Evolutionary conservation across 2,797 vertebrate genomes (phyloP).

Genomic region (Pseudochirops corinnae): DNA sequence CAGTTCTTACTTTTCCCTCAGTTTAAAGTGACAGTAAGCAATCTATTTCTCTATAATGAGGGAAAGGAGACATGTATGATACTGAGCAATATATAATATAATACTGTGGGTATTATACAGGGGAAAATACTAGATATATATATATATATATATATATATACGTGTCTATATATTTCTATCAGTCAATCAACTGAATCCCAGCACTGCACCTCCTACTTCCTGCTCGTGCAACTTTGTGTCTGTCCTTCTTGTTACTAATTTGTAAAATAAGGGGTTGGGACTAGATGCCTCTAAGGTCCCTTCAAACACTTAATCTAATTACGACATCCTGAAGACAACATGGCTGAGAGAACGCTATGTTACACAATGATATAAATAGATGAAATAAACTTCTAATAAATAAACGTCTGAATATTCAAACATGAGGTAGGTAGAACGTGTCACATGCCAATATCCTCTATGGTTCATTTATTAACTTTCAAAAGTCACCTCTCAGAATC

Average conservation of each 20-base stretch:
- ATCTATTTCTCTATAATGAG: background rate
- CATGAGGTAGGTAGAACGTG: background rate
- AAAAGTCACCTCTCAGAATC: constrained; percentile 92
- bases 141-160: no score
- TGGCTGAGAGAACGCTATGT: background rate
- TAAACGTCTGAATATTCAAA: background rate
- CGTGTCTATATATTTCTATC: background rate
- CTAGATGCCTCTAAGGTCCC: background rate
- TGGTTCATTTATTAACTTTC: accelerated
- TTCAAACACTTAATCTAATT: background rate
- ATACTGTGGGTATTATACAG: background rate
- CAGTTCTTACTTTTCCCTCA: background rate
- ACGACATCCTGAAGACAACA: background rate
- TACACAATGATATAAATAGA: constrained; percentile 1
- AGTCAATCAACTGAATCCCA: background rate
- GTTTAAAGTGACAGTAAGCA: background rate
- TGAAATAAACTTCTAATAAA: constrained; percentile 31
- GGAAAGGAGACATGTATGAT: background rate
- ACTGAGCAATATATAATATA: no score
- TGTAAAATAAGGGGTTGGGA: background rate
- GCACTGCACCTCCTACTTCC: background rate
- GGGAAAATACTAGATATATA: background rate
- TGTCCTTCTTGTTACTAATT: background rate
- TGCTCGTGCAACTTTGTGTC: background rate
- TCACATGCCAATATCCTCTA: background rate